Percentiles rank a stretch among this genome's conserved stretches.
Evolutionary conservation across 2,797 vertebrate species (phyloP).

Genomic region (Danio choprae): DNA sequence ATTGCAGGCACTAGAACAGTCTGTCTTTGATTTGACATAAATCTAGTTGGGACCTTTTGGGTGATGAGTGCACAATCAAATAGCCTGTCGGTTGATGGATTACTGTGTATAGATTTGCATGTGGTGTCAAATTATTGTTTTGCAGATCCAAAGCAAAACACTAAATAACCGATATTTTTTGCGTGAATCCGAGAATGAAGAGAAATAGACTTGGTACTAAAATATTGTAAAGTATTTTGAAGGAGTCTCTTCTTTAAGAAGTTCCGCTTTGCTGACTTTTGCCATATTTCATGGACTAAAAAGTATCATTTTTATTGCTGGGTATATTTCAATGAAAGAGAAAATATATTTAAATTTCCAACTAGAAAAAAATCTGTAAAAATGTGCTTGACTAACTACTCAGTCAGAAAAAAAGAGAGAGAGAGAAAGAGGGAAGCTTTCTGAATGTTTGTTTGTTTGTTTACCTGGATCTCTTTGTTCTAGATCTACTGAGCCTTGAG

Average conservation of each 20-base stretch:
- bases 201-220: constrained; percentile 64
- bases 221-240: constrained; percentile 74
- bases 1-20: constrained; percentile 67
- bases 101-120: constrained; percentile 79
- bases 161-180: constrained; percentile 66
- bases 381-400: constrained; percentile 71
- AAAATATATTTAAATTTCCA: constrained; percentile 56
- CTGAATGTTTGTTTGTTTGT: constrained; percentile 71
- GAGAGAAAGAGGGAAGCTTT: constrained; percentile 63
- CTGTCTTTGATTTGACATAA: constrained; percentile 68
- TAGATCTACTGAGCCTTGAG: constrained; percentile 68
- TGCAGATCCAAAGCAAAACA: constrained; percentile 57
- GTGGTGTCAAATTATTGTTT: constrained; percentile 71
- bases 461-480: constrained; percentile 69
- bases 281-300: constrained; percentile 69
- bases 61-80: constrained; percentile 69
- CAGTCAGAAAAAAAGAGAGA: constrained; percentile 16
- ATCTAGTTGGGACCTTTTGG: constrained; percentile 66
- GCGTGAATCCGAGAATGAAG: constrained; percentile 64
- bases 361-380: constrained; percentile 70
- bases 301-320: constrained; percentile 53
- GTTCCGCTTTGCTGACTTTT: constrained; percentile 70
- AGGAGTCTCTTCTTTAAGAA: constrained; percentile 68
- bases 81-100: constrained; percentile 76
- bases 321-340: constrained; percentile 55